These are phyloP conservation scores for Melanargia galathea DNA, from an alignment of 2,888 invertebrate species.

Conservation along the genomic window DNA sequence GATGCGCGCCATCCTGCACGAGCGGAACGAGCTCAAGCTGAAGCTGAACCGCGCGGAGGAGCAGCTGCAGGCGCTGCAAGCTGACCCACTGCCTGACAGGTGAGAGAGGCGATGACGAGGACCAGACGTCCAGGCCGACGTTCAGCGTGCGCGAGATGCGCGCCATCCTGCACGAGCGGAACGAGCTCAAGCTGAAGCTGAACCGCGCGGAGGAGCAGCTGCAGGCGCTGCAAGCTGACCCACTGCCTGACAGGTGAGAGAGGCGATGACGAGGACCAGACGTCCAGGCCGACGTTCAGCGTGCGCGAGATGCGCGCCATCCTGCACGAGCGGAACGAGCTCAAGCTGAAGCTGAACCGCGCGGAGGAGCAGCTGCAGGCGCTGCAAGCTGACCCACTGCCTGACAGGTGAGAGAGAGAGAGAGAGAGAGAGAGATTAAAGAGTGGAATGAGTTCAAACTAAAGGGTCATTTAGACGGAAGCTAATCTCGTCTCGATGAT, in stretches of 20 bases:
- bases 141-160: conserved; percentile 88
- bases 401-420: conserved; percentile 69
- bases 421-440: conserved; percentile 87
- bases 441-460: conserved; percentile 97
- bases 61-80: conserved; percentile 89
- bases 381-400: conserved; percentile 80
- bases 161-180: conserved; percentile 94
- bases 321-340: conserved; percentile 94
- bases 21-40: conserved; percentile 96
- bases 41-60: conserved; percentile 96
- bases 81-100: conserved; percentile 69
- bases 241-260: conserved; percentile 67
- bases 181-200: conserved; percentile 95
- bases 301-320: conserved; percentile 92
- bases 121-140: conserved; percentile 65
- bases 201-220: conserved; percentile 97
- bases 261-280: conserved; percentile 67
- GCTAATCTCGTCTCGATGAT: too few species aligned
- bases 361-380: conserved; percentile 95
- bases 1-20: conserved; percentile 92
- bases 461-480: too few species aligned
- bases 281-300: conserved; percentile 68
- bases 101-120: conserved; percentile 64
- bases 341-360: conserved; percentile 94
- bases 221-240: conserved; percentile 84